Evolutionary conservation across 2,888 invertebrate genomes (phyloP).

Genomic region (Omphaloscelis lunosa): DNA sequence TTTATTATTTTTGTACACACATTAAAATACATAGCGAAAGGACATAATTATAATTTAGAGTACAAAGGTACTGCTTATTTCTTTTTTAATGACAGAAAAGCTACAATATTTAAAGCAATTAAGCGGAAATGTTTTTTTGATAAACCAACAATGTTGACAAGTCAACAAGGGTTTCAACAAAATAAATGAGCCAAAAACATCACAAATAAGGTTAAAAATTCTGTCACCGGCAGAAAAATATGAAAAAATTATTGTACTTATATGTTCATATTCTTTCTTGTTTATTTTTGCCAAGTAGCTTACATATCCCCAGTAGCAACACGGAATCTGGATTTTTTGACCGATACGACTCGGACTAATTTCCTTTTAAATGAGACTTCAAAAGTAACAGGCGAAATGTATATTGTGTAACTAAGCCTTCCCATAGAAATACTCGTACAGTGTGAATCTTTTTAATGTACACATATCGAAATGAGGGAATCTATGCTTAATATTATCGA

Average conservation of each 20-base stretch:
- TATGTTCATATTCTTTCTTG: not conserved
- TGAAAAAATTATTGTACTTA: not conserved
- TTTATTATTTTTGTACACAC: too few species aligned
- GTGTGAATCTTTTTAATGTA: too few species aligned
- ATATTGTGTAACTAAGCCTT: not conserved
- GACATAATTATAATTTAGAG: too few species aligned
- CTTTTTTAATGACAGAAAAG: not conserved
- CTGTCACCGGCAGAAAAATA: not conserved
- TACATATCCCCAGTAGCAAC: not conserved
- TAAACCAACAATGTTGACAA: not conserved
- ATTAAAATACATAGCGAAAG: too few species aligned
- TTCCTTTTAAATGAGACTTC: not conserved
- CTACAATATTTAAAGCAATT: not conserved
- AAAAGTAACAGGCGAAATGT: too few species aligned
- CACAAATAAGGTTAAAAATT: not conserved
- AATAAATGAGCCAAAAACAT: slow-evolving; percentile 12
- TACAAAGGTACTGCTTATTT: too few species aligned
- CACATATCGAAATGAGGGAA: too few species aligned
- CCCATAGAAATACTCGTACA: too few species aligned
- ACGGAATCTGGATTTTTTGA: not conserved
- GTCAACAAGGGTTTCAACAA: not conserved
- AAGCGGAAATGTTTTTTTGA: not conserved
- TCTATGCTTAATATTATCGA: too few species aligned
- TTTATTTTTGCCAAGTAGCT: not conserved
- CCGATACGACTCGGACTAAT: not conserved